Evolutionary conservation across 37 sponge, comb jelly and placozoan species (phyloP).

Genomic region (Cladorhizidae sp.): DNA sequence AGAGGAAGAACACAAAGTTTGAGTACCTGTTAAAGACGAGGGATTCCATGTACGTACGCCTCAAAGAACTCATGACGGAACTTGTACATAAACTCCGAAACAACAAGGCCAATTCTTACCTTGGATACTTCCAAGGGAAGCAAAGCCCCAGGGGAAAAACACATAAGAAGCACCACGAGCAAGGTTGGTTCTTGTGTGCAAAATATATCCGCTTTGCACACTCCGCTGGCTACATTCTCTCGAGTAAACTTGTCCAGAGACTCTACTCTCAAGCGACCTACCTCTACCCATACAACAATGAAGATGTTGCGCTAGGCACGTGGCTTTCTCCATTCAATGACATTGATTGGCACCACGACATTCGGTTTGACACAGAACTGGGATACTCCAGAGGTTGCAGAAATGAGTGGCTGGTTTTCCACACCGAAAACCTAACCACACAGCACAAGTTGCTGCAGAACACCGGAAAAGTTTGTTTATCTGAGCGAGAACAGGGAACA

Average conservation of each 20-base stretch:
- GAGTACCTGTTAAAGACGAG: conserved; percentile 21
- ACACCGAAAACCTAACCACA: neutral
- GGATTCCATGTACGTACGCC: conserved; percentile 18
- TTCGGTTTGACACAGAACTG: conserved; percentile 66
- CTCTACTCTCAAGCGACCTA: conserved; percentile 10
- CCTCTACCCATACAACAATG: conserved; percentile 44
- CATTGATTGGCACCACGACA: conserved; percentile 68
- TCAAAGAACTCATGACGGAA: neutral
- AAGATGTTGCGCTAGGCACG: conserved; percentile 52
- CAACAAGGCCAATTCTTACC: conserved; percentile 14
- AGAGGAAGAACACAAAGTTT: neutral
- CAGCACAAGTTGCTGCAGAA: neutral
- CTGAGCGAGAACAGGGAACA: neutral
- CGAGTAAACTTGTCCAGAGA: conserved; percentile 16
- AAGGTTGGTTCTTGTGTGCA: conserved; percentile 50
- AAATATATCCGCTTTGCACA: conserved; percentile 54
- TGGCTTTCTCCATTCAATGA: conserved; percentile 55
- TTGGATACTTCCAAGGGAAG: conserved; percentile 55
- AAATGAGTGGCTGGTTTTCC: conserved; percentile 52
- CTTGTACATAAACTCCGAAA: neutral
- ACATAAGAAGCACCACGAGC: conserved; percentile 9
- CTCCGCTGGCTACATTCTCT: conserved; percentile 54
- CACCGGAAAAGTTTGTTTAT: neutral
- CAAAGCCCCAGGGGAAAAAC: neutral
- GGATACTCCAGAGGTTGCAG: conserved; percentile 67